Evolutionary conservation across 2,888 invertebrate species (phyloP), one percentile per base, ranked within the genome.

Genomic region (Xestia ashworthii): DNA sequence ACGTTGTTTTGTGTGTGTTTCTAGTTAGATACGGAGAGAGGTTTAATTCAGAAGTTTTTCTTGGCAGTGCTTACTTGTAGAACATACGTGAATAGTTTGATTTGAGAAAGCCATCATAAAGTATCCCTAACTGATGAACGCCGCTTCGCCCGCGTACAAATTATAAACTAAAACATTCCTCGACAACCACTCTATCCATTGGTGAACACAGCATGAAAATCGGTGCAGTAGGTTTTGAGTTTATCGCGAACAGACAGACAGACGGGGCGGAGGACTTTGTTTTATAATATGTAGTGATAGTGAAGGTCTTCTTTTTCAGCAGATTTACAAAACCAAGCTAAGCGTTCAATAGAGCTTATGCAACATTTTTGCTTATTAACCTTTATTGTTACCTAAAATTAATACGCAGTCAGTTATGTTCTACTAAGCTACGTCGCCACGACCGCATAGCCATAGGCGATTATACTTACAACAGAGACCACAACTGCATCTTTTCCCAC

Each of bases 1-100:
- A 16, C 5, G 19, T 4, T n/a, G n/a, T 64, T 38, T 78, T 65
- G 68, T 68, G 16, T 44, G n/a, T 4, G 44, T 73, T 48, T 71
- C 25, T 48, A 6, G 6, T 38, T 32, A 50, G 19, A 80, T 11
- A 53, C 5, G 9, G 5, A 50, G 16, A 16, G 1, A 3, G 53
- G 0, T 65, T 71, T 38, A 38, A 48, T 62, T 46, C 5, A 14
- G 8, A 62, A 22, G 32, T 5, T 46, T 48, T 64, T 38, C 14
- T 19, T 4, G 11, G 0, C 5, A 25, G 12, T 64, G 5, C 46
- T 41, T 78, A 22, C n/a, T 46, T 14, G 16, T 12, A 68, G 8
- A 22, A 6, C 0, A 25, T 32, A 72, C 12, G 16, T 19, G 12
- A 46, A 68, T 67, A 25, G 41, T 72, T 25, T 62, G 11, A 32